Evolutionary conservation across 2,797 vertebrate genomes (phyloP), one percentile per base, ranked within the genome.

Genomic region (Amphiprion clarkii): DNA sequence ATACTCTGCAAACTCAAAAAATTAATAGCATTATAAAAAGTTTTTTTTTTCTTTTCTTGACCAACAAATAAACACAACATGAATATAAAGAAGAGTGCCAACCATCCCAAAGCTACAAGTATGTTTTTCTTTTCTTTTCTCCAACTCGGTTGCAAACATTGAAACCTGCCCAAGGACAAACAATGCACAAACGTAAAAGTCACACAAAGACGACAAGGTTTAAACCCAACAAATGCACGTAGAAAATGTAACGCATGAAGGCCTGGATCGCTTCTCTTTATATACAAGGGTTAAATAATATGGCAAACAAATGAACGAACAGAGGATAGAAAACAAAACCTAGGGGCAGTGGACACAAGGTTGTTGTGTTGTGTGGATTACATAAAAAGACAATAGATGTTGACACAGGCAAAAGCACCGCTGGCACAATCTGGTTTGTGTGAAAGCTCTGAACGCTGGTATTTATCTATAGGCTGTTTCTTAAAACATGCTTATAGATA

Each of bases 301-400:
- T 27, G 23, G 53, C 12, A 59, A 81, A 71, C 27, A 60, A 23
- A 46, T 51, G 58, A 78, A 53, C 31, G 62, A 21, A 53, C 52
- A 27, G 11, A 12, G 27, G 23, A n/a, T 1, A 16, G 52, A 12
- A 64, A 56, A 56, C 9, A 19, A 27, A 27, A 65, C 1, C 27
- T 9, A 25, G 53, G 13, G 31, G 57, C 64, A 67, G 52, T 56
- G 39, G 63, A 25, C 2, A n/a, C 42, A 25, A 63, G 53, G 68
- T 33, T 57, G 54, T 8, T 12, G 67, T 17, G 29, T 27, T 13
- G 33, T 1, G 21, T 40, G 53, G 23, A 52, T 27, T 23, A 25
- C 4, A 36, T 21, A 42, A 16, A 4, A 44, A 8, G 39, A 52
- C 2, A 4, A 16, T 11, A 19, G n/a, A 48, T n/a, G 10, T 52